A percentile compares a stretch with the other conserved stretches of the same genome.
Evolutionary conservation across 2,797 vertebrate genomes (phyloP).

Genomic region (Platalea minor): DNA sequence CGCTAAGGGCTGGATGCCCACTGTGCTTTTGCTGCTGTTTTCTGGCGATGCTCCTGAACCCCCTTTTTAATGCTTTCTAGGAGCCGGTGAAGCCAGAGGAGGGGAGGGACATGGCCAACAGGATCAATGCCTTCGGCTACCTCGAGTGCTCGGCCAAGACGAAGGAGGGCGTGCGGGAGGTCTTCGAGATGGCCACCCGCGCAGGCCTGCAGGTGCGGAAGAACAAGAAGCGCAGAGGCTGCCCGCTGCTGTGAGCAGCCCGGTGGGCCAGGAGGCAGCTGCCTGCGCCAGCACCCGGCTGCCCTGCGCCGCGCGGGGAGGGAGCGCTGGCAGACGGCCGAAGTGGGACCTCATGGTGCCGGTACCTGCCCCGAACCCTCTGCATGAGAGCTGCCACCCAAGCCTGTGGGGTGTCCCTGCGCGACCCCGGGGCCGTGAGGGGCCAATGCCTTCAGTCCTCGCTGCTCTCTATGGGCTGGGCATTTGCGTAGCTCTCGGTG

Average conservation of each 20-base stretch:
- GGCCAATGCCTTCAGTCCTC: neutral
- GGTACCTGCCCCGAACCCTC: neutral
- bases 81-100: slow-evolving; percentile 95
- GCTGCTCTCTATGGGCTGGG: neutral
- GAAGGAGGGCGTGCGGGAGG: slow-evolving; percentile 94
- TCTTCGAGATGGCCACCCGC: slow-evolving; percentile 97
- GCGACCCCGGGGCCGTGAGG: neutral
- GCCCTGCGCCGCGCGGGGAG: neutral
- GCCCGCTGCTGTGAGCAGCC: slow-evolving; percentile 82
- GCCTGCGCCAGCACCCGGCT: neutral
- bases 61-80: slow-evolving; percentile 61
- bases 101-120: slow-evolving; percentile 95
- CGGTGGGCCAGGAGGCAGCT: neutral
- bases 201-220: slow-evolving; percentile 95
- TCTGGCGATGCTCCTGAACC: neutral
- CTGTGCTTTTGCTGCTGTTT: neutral
- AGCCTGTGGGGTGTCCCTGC: accelerated
- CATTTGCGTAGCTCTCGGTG: accelerated
- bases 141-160: slow-evolving; percentile 98
- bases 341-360: neutral
- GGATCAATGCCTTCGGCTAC: slow-evolving; percentile 95
- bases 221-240: slow-evolving; percentile 87
- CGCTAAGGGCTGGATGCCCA: accelerated
- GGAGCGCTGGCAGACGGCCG: neutral
- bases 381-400: neutral